These are phyloP conservation scores for Apodemus sylvaticus DNA, from an alignment of 2,113 vertebrate species.

Conservation along the genomic window DNA sequence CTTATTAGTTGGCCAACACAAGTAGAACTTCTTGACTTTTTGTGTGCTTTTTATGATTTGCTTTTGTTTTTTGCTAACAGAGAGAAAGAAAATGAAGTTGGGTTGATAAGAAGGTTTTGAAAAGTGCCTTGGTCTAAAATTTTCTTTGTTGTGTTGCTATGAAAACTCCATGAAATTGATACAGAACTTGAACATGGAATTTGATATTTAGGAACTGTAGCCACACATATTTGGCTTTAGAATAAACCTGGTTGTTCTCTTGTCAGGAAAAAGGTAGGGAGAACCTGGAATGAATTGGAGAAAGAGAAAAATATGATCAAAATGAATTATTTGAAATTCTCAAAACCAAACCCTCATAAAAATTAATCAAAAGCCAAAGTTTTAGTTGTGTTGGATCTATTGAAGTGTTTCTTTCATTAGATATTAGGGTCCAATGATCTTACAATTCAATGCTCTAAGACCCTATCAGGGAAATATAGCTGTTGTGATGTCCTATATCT, in stretches of 20 bases:
- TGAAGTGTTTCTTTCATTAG: neutral
- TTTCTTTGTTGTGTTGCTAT: no score
- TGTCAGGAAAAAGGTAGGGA: neutral
- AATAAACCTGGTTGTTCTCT: no score
- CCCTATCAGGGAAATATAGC: neutral
- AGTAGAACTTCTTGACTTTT: neutral
- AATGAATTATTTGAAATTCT: neutral
- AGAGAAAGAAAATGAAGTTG: neutral
- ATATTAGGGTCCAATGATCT: neutral
- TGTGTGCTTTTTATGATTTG: neutral
- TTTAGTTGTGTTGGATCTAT: neutral
- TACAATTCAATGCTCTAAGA: neutral
- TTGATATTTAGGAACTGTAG: no score
- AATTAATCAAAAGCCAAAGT: neutral
- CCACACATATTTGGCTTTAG: no score
- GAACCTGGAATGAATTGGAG: neutral
- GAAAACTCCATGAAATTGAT: no score
- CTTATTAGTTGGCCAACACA: neutral
- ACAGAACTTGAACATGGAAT: no score
- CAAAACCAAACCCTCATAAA: neutral
- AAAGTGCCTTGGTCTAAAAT: no score
- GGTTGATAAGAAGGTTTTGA: neutral
- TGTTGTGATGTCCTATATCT: neutral
- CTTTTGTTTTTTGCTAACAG: neutral
- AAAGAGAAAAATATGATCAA: neutral